Conservation (phyloP, 2,888 invertebrate genomes). For the Eristalis tenax region DNA sequence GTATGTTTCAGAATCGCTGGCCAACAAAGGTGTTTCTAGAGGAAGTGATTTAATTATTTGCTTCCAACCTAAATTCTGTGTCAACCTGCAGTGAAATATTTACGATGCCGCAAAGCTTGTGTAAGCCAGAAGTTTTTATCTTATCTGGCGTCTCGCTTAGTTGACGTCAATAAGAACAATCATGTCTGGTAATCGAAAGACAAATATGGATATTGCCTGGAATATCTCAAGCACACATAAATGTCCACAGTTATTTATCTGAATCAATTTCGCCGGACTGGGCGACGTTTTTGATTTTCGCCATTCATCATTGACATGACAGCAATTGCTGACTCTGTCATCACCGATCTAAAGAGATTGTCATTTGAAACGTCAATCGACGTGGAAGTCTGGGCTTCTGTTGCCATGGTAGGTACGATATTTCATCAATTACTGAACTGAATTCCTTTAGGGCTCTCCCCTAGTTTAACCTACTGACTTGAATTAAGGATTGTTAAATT, state of each 20-base stretch:
- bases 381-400: background rate
- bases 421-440: background rate
- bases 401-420: background rate
- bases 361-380: background rate
- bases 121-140: background rate
- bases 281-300: background rate
- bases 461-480: background rate
- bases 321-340: background rate
- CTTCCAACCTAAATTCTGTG: no score
- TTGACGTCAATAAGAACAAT: background rate
- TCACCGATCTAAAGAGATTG: background rate
- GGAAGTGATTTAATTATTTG: no score
- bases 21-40: no score
- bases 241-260: background rate
- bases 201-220: background rate
- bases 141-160: background rate
- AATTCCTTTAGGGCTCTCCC: background rate
- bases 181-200: background rate
- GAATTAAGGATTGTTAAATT: no score
- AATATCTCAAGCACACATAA: background rate
- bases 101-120: background rate
- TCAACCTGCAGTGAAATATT: background rate
- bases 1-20: no score
- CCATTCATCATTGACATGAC: background rate
- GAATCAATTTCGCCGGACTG: background rate